phyloP scores from a whole-genome alignment of 2,888 invertebrate species.

The Geophilus truncorum region DNA sequence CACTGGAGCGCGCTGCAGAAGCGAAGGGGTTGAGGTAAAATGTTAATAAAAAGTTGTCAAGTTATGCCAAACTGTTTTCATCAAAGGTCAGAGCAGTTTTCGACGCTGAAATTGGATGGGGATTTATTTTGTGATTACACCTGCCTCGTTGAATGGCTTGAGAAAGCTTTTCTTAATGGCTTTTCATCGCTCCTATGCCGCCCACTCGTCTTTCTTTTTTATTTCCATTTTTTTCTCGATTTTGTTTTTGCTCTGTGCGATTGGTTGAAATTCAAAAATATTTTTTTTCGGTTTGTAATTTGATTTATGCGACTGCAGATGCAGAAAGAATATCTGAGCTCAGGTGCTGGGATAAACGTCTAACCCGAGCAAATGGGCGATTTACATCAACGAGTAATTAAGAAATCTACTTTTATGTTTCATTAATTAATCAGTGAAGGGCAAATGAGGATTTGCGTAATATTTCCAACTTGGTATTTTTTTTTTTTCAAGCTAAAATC shows the following conservation, averaged over 20 bases:
- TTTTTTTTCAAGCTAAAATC: neutral
- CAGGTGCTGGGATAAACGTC: neutral
- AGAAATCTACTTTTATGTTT: neutral
- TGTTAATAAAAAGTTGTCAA: neutral
- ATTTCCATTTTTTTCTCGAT: neutral
- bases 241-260: neutral
- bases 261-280: neutral
- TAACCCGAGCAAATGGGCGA: neutral
- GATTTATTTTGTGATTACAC: slow-evolving; percentile 13
- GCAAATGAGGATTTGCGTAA: neutral
- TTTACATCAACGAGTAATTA: neutral
- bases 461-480: neutral
- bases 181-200: neutral
- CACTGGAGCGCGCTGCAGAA: too few relatives aligned
- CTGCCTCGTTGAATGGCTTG: neutral
- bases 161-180: neutral
- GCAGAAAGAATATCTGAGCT: neutral
- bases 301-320: neutral
- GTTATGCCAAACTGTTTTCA: neutral
- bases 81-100: neutral
- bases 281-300: too few relatives aligned
- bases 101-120: neutral
- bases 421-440: neutral
- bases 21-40: neutral
- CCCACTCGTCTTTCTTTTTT: neutral